Conservation (phyloP, 1,140 invertebrate genomes). For the Aricia agestis region DNA sequence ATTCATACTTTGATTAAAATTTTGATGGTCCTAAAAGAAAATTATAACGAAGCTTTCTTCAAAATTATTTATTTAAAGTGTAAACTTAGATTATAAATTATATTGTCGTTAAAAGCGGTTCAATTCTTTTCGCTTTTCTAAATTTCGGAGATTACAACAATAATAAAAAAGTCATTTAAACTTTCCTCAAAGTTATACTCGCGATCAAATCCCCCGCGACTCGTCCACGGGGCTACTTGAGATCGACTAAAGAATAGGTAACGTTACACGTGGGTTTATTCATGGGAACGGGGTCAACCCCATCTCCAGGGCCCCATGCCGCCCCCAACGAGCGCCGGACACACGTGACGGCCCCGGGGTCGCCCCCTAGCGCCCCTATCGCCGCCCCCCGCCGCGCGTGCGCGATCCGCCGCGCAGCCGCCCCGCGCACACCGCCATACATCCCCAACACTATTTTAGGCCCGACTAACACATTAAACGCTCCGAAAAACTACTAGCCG, state of each 20-base stretch:
- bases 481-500: constrained; percentile 44
- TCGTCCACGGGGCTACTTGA: neutral
- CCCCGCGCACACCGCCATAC: constrained; percentile 49
- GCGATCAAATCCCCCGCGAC: neutral
- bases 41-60: too few relatives aligned
- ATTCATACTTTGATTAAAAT: too few relatives aligned
- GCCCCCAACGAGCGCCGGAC: constrained; percentile 29
- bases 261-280: neutral
- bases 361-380: constrained; percentile 18
- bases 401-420: constrained; percentile 42
- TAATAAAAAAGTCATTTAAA: too few relatives aligned
- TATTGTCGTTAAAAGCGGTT: too few relatives aligned
- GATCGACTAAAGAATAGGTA: neutral
- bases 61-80: too few relatives aligned
- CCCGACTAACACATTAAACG: constrained; percentile 50
- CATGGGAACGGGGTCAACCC: neutral
- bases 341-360: constrained; percentile 32
- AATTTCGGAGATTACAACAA: too few relatives aligned
- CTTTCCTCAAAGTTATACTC: too few relatives aligned
- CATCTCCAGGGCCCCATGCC: constrained; percentile 15
- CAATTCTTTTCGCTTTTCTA: too few relatives aligned
- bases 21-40: too few relatives aligned
- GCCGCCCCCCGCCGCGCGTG: constrained; percentile 32
- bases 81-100: too few relatives aligned
- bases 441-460: constrained; percentile 51